These are phyloP conservation scores for Myotis daubentonii DNA, from an alignment of 2,797 vertebrate species.

Conservation along the genomic window DNA sequence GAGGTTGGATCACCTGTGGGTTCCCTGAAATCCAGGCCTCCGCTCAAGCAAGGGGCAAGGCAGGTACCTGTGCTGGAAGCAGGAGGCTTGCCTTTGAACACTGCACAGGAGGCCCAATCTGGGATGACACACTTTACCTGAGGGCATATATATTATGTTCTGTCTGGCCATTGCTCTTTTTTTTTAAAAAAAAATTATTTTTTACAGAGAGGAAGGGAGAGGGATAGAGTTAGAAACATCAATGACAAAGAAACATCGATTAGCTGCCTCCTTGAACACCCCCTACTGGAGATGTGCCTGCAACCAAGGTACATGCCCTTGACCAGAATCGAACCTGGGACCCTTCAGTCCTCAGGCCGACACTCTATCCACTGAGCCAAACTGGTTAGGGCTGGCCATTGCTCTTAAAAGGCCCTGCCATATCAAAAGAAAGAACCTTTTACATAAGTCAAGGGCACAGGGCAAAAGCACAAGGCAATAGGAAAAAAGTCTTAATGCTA, in stretches of 20 bases:
- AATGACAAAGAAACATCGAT: too few species aligned
- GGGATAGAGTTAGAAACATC: too few species aligned
- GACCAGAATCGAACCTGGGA: too few species aligned
- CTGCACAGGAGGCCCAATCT: slow-evolving; percentile 44
- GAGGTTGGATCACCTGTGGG: neutral
- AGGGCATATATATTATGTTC: slow-evolving; percentile 52
- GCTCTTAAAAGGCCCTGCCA: slow-evolving; percentile 70
- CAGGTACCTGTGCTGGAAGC: slow-evolving; percentile 42
- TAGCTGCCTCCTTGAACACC: too few species aligned
- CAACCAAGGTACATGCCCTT: too few species aligned
- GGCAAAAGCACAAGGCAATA: slow-evolving; percentile 55
- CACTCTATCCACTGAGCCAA: too few species aligned
- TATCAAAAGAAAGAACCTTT: slow-evolving; percentile 65
- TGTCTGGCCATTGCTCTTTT: slow-evolving; percentile 70
- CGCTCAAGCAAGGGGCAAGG: slow-evolving; percentile 52
- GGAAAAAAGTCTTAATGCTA: slow-evolving; percentile 53
- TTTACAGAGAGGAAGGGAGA: too few species aligned
- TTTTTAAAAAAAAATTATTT: too few species aligned
- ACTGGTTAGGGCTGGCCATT: slow-evolving; percentile 47
- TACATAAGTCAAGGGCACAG: slow-evolving; percentile 57
- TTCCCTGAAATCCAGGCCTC: slow-evolving; percentile 11
- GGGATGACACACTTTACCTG: slow-evolving; percentile 66
- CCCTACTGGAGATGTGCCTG: too few species aligned
- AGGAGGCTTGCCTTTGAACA: neutral
- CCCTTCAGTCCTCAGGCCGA: too few species aligned